Evolutionary conservation across 2,113 vertebrate species (phyloP).

Genomic region (Apistogramma diplotaenia): DNA sequence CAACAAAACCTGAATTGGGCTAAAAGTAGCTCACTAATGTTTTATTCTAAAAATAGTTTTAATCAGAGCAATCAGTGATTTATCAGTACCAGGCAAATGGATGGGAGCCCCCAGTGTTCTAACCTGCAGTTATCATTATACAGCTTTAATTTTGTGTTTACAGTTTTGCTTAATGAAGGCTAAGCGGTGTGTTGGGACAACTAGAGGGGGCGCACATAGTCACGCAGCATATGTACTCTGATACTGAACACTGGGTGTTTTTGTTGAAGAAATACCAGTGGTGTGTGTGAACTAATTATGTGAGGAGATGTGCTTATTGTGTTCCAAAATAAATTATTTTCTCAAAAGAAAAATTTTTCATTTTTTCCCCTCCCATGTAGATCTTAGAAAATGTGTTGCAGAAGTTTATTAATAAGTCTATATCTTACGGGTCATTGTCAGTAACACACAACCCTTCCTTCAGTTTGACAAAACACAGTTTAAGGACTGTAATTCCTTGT

Average conservation of each 20-base stretch:
- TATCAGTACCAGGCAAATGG: not conserved
- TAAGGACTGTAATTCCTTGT: no score
- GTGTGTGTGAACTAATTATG: slow-evolving; percentile 70
- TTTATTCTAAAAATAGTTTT: not conserved
- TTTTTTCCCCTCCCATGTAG: not conserved
- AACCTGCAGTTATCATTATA: slow-evolving; percentile 4
- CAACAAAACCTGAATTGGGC: not conserved
- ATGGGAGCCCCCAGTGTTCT: not conserved
- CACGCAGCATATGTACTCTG: slow-evolving; percentile 45
- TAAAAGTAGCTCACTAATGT: not conserved
- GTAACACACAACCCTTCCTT: not conserved
- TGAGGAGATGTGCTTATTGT: slow-evolving; percentile 69
- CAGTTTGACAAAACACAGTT: no score
- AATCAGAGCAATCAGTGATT: not conserved
- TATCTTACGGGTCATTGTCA: not conserved
- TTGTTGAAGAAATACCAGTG: slow-evolving; percentile 50
- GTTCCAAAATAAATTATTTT: slow-evolving; percentile 82
- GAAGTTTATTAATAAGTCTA: not conserved
- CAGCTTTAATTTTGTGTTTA: slow-evolving; percentile 53
- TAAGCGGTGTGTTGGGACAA: not conserved
- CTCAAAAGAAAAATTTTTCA: slow-evolving; percentile 63
- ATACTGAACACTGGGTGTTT: slow-evolving; percentile 55
- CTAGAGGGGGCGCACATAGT: slow-evolving; percentile 12
- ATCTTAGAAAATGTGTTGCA: not conserved
- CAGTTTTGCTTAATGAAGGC: not conserved